Evolutionary conservation across 2,113 vertebrate species (phyloP), one percentile per base, ranked within the genome.

Genomic region (Hiodon tergisus): DNA sequence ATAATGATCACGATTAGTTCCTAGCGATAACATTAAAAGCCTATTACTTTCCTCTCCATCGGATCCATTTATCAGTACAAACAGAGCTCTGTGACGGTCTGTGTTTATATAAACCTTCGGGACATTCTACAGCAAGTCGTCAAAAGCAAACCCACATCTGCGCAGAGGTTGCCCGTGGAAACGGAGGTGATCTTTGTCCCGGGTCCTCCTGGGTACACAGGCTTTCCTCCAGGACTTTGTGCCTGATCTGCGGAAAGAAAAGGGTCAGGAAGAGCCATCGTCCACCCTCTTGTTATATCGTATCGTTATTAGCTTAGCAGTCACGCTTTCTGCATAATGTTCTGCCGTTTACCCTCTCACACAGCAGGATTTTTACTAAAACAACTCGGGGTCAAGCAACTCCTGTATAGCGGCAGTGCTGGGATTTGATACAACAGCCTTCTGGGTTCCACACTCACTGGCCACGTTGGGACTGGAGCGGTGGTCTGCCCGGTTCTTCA

Each of bases 401-500:
- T 2, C 31, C 31, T 31, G 31, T 31, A 31, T 31, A 31, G 31
- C 31, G 31, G 31, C 31, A 31, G 31, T 31, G 31, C 31, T 31
- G 31, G 31, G 31, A 31, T 31, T 31, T 31, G 31, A 31, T 31
- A 31, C 31, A 31, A 2, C 31, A 2, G 16, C 17, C 17, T 11
- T 53, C 2, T 46, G 47, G 31, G 31, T 31, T 31, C 31, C 3
- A 16, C 55, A 55, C 96, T 93, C 89, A 99, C 97, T 98, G 86
- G 97, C 97, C 65, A 99, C 97, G 66, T 99, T 99, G 82, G 97
- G 97, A 85, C 96, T 99, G 82, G 97, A 99, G 16, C 97, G 94
- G 85, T 99, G 97, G 81, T 98, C 95, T 0, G 91, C 93, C 54
- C 97, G 87, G 84, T 98, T 97, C 87, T 98, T 98, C 80, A 94